Percentiles rank a stretch among this genome's conserved stretches.
Conservation (phyloP, 2,888 invertebrate genomes). For the Electrophaes corylata region DNA sequence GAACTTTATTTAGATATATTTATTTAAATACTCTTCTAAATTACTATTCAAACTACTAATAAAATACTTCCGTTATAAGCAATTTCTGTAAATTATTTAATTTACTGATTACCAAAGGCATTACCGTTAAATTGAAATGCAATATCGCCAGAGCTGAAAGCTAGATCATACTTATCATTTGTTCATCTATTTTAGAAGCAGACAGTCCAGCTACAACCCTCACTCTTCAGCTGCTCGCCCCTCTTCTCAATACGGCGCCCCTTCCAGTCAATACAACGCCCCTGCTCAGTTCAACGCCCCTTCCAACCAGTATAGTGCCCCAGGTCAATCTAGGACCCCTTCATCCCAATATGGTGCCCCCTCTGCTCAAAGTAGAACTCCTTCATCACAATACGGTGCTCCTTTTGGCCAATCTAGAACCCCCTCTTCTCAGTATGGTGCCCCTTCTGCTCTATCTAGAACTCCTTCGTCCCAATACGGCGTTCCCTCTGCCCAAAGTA, state of each 20-base stretch:
- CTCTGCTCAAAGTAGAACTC: slow-evolving; percentile 5
- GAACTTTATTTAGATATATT: no score
- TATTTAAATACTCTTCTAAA: no score
- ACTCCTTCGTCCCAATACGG: slow-evolving; percentile 60
- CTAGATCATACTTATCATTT: not conserved
- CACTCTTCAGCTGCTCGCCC: slow-evolving; percentile 36
- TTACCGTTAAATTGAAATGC: no score
- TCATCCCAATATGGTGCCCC: slow-evolving; percentile 66
- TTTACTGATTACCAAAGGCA: no score
- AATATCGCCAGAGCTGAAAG: not conserved
- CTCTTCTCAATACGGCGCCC: slow-evolving; percentile 43
- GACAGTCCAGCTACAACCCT: slow-evolving; percentile 47
- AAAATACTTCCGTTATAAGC: no score
- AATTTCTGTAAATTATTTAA: no score
- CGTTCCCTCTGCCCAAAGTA: slow-evolving; percentile 51
- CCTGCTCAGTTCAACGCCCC: slow-evolving; percentile 17
- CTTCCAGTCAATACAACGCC: slow-evolving; percentile 38
- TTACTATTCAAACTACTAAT: no score
- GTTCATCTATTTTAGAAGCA: slow-evolving; percentile 46
- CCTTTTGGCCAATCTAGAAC: slow-evolving; percentile 6
- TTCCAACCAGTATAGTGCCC: slow-evolving; percentile 32
- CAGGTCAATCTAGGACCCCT: slow-evolving; percentile 40
- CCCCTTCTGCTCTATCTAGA: slow-evolving; percentile 49
- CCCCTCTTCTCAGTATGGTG: slow-evolving; percentile 57
- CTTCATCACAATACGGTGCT: slow-evolving; percentile 34